Percentiles rank a stretch among this genome's conserved stretches.
Conservation (phyloP, 2,888 invertebrate genomes). For the Lasioglossum calceatum region DNA sequence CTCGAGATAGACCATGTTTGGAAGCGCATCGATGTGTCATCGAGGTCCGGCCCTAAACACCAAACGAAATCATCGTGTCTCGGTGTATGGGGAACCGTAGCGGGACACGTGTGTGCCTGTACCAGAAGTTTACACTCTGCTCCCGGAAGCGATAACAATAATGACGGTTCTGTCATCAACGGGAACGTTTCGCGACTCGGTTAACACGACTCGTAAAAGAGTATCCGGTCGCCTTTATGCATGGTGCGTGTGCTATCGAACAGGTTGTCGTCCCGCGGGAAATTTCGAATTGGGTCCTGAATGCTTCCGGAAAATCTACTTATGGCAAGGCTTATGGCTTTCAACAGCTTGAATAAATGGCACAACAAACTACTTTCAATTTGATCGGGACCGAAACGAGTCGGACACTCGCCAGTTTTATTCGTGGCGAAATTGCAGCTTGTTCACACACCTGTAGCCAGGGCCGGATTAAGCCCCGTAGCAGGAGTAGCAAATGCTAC, state of each 20-base stretch:
- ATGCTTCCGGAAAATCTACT: neutral
- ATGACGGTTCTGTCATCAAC: conserved; percentile 8
- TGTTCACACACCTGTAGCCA: neutral
- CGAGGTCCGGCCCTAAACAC: neutral
- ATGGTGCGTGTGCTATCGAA: conserved; percentile 28
- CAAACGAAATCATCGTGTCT: neutral
- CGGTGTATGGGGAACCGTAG: neutral
- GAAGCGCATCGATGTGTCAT: neutral
- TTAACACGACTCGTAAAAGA: conserved; percentile 16
- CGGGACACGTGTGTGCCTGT: conserved; percentile 17
- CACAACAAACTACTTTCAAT: neutral
- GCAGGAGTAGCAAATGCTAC: too few species aligned
- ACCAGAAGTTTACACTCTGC: conserved; percentile 16
- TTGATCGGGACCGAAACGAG: neutral
- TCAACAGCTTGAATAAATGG: neutral
- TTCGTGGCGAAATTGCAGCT: neutral
- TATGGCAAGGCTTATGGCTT: neutral
- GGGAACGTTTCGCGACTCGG: conserved; percentile 18
- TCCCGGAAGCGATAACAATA: conserved; percentile 40
- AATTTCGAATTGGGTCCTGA: conserved; percentile 20
- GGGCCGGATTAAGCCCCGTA: too few species aligned
- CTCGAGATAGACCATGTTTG: neutral
- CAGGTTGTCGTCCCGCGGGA: conserved; percentile 47
- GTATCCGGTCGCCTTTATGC: conserved; percentile 22
- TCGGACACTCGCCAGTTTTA: neutral